Base-by-base conservation (phyloP, 2,888 invertebrate genomes). In the Himalopsyche japonica region DNA sequence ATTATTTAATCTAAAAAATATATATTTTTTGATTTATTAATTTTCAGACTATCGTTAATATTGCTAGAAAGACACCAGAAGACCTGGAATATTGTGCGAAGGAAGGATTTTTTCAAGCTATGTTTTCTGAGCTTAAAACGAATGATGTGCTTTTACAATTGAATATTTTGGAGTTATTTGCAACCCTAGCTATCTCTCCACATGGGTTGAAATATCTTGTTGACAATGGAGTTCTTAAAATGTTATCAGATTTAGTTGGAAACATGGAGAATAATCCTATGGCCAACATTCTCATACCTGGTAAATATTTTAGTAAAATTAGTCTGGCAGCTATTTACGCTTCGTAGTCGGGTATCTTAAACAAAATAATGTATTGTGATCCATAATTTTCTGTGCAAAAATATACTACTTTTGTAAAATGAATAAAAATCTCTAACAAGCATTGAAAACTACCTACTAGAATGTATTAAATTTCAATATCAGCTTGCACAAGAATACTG, bases 81-180 rank as follows among this genome's bases (percentile, higher is more conserved):
- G 91, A 93, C 76, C 92, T 97, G 76, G 91, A 93, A 76, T 90
- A 93, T 47, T 93, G 95, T 18, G 92, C 92, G 47, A 92, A 93
- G 15, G 90, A 93, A 83, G 95, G 95, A 20, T 93, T 97, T 80
- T 90, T 97, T 64, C 92, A 93, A 20, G 93, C 93, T 85, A 93
- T 97, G 88, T 89, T 97, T 24, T 90, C 92, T 37, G 95, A 96
- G 89, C 89, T 97, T 27, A 91, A 94, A 79, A 93, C 93, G 76
- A 92, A 94, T 86, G 98, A 98, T 91, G 90, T 97, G 64, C 90
- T 98, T 79, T 91, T 96, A 70, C 95, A 96, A 89, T 91, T 98
- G 85, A 98, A 97, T 89, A 93, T 96, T 81, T 90, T 98, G 80
- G 97, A 98, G 90, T 90, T 97, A 70, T 89, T 98, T 49, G 95